Base-by-base conservation (phyloP, 92 coral and sea anemone species). In the Metridium senile region DNA sequence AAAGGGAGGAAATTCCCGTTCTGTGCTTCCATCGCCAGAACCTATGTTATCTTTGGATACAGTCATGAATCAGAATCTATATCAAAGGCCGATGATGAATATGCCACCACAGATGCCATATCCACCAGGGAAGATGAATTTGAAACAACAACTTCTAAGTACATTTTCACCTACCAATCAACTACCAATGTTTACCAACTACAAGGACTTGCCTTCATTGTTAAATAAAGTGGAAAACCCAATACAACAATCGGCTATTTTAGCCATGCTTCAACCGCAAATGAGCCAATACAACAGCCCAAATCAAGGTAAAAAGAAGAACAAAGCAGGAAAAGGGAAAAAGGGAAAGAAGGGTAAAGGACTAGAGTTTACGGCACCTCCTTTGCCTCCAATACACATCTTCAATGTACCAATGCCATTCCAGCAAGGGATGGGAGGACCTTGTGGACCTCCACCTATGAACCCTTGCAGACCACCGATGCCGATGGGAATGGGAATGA, bases 361-460 rank as follows among this genome's bases (percentile, higher is more conserved):
- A 26, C 13, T 39, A 13, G 49, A 39, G 49, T 39, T 39, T 28
- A 71, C 67, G 53, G 33, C 68, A 13, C 70, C 68, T 25, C 58
- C 68, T 19, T 39, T 74, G 20, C 79, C 79, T 19, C 26, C 79
- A 8, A 59, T 74, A 26, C 79, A 74, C 34, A 58, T 74, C 23
- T 28, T 58, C 6, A 54, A 58, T 74, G 53, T 75, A 51, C 92
- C 92, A n/a, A 20, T 9, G 33, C 82, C 82, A 29, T 49, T 58
- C 31, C 69, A 27, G 84, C 91, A 25, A 16, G 6, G 3, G 27
- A 63, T 28, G 39, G 69, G 69, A 31, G 69, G 32, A 28, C 69
- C 69, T 3, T 63, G 69, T 18, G 69, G 69, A 21, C 69, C 43
- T 23, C 69, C 69, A 63, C 39, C 69, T 11, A 63, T 63, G 69